phyloP scores from a whole-genome alignment of 2,888 invertebrate genomes.

The Seladonia tumulorum region DNA sequence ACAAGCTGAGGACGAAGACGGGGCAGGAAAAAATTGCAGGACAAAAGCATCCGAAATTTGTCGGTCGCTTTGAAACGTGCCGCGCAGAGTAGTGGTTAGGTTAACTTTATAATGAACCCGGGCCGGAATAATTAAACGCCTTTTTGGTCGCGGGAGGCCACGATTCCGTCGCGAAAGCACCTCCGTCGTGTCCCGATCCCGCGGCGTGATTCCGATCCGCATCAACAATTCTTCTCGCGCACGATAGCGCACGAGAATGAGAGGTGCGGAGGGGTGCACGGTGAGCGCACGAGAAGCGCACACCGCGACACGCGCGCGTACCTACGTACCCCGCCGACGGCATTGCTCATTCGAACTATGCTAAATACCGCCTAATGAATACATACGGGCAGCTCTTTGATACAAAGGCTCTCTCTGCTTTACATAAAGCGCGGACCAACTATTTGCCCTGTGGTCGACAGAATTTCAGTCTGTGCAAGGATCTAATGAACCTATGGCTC shows the following conservation, averaged over 20 bases:
- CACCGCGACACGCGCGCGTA: constrained; percentile 13
- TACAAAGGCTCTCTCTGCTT: constrained; percentile 76
- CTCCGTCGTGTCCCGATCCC: constrained; percentile 1
- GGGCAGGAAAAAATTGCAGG: background rate
- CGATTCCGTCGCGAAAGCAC: background rate
- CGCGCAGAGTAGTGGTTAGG: background rate
- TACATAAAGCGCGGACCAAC: constrained; percentile 68
- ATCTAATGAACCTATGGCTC: constrained; percentile 76
- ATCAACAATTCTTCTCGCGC: constrained; percentile 49
- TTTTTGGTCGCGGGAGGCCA: constrained; percentile 30
- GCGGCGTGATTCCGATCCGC: constrained; percentile 31
- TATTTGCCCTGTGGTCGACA: constrained; percentile 78
- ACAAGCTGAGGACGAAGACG: background rate
- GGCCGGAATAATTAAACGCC: constrained; percentile 42
- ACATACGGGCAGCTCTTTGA: constrained; percentile 80
- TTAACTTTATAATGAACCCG: constrained; percentile 26
- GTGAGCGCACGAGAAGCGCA: constrained; percentile 1
- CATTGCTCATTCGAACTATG: constrained; percentile 63
- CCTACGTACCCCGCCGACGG: constrained; percentile 17
- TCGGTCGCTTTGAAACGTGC: background rate
- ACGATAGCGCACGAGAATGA: constrained; percentile 1
- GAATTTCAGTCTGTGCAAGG: constrained; percentile 74
- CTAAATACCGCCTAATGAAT: constrained; percentile 80
- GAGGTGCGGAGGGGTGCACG: background rate
- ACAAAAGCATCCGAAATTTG: constrained; percentile 1